Percentiles rank a stretch among this genome's conserved stretches.
phyloP scores from a whole-genome alignment of 2,113 vertebrate species.

The Proteles cristata region DNA sequence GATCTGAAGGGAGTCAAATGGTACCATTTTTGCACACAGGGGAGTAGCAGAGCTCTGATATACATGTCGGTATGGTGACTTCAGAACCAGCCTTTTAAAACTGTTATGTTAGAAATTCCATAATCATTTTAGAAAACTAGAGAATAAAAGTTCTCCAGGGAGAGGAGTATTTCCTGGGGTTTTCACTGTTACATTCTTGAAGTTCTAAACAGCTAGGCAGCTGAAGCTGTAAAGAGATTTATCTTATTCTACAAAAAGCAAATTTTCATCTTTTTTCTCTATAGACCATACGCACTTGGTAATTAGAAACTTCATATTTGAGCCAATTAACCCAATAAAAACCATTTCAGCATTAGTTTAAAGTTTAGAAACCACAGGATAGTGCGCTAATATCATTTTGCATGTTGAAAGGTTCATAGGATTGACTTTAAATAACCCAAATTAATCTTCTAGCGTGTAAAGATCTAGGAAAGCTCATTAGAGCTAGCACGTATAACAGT shows the following conservation, averaged over 20 bases:
- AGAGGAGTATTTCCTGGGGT: slow-evolving; percentile 19
- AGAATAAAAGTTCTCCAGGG: background rate
- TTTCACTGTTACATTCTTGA: slow-evolving; percentile 43
- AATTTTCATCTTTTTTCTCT: slow-evolving; percentile 28
- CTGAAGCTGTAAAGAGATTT: slow-evolving; percentile 27
- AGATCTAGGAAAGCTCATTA: slow-evolving; percentile 62
- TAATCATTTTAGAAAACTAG: background rate
- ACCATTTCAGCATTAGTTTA: slow-evolving; percentile 52
- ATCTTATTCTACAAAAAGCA: slow-evolving; percentile 57
- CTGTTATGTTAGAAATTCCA: background rate
- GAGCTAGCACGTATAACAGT: slow-evolving; percentile 37
- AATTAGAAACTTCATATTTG: slow-evolving; percentile 70
- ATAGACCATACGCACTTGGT: background rate
- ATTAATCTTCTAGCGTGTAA: slow-evolving; percentile 41
- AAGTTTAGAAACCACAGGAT: slow-evolving; percentile 62
- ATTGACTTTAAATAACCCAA: slow-evolving; percentile 65
- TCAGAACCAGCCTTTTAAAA: background rate
- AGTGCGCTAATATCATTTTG: slow-evolving; percentile 1
- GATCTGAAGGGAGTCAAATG: background rate
- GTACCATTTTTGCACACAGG: background rate
- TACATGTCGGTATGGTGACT: background rate
- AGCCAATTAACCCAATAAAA: slow-evolving; percentile 70
- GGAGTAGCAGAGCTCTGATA: background rate
- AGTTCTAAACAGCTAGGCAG: slow-evolving; percentile 38
- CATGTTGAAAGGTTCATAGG: slow-evolving; percentile 48